Evolutionary conservation across 2,797 vertebrate species (phyloP), one percentile per base, ranked within the genome.

Genomic region (Ctenopoma kingsleyae): DNA sequence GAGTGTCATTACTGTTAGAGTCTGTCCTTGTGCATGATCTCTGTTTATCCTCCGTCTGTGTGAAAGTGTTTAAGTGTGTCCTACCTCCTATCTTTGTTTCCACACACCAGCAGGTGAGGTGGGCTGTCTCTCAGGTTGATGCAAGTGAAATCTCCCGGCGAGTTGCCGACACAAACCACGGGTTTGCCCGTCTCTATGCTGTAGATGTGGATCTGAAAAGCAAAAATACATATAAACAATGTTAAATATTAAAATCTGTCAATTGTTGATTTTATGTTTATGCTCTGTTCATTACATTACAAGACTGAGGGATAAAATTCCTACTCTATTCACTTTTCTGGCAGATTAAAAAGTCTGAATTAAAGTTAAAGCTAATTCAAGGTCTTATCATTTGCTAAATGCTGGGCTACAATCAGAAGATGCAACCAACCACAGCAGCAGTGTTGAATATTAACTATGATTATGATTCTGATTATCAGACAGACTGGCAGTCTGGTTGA

Each of bases 71-170:
- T 40, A 6, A 6, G 5, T 17, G 53, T 3, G 40, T 65, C 67
- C 12, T 68, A 99, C 98, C 96, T 96, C 75, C 97, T 92, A 94
- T 98, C 98, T 89, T 95, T 97, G 92, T 98, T 99, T 76, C 98
- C 98, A 3, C 96, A 95, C 71, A 96, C 96, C 84, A 99, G 90
- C 90, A 98, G 95, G 89, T 95, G 91, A 48, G 96, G 94, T 30
- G 96, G 94, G 36, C 93, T 89, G 90, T 95, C 93, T 78, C 89
- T 94, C 85, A 99, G 90, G 89, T 96, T 95, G 92, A 99, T 78
- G 40, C 98, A 99, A 0, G 96, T 96, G 83, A 99, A 99, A 78
- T 98, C 96, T 35, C 97, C 96, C 0, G 92, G 78, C 0, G 97
- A 96, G 69, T 87, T 96, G 55, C 97, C 96, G 46, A 99, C 89